Base-by-base conservation (phyloP, 2,888 invertebrate species). In the Ferdinandea cuprea region DNA sequence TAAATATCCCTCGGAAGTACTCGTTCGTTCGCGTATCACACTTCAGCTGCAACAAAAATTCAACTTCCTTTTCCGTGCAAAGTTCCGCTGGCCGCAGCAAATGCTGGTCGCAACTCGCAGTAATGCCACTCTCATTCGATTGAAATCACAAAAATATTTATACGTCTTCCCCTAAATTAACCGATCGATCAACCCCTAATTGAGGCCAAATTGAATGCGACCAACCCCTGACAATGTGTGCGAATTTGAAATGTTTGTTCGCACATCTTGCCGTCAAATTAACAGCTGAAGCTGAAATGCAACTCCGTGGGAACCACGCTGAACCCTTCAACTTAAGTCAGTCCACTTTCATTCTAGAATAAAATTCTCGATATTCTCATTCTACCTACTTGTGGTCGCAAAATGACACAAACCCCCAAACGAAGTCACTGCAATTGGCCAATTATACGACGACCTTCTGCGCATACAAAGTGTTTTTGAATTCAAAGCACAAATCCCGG, bases 141-240 rank as follows among this genome's bases (percentile, higher is more conserved):
- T 72, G 19, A 68, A 83, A 78, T 73, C 68, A 63, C 56, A 68
- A 78, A 25, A 77, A 72, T 78, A 78, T 83, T 83, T 78, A 83
- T 5, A 17, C 66, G 54, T 63, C 83, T 32, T 68, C 77, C 78
- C 83, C 78, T 78, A 61, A 83, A 77, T 72, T 61, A 72, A 35
- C 44, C 68, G 63, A 83, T 83, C 77, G 83, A 83, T 83, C 83
- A 83, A 83, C 83, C 83, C 83, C 56, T 83, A 83, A 83, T 83
- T 83, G 77, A 76, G 71, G 59, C 69, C 28, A 71, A 69, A 81
- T 59, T 63, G 61, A 68, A 63, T 59, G 63, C 54, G 58, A n/a
- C 2, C 50, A 25, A 71, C 63, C 78, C 65, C 69, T 65, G 5
- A 15, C 63, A 63, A 48, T 25, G 59, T 72, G 56, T 83, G 66